Base-by-base conservation (phyloP, 64 coral and sea anemone species). In the Stylophora pistillata region DNA sequence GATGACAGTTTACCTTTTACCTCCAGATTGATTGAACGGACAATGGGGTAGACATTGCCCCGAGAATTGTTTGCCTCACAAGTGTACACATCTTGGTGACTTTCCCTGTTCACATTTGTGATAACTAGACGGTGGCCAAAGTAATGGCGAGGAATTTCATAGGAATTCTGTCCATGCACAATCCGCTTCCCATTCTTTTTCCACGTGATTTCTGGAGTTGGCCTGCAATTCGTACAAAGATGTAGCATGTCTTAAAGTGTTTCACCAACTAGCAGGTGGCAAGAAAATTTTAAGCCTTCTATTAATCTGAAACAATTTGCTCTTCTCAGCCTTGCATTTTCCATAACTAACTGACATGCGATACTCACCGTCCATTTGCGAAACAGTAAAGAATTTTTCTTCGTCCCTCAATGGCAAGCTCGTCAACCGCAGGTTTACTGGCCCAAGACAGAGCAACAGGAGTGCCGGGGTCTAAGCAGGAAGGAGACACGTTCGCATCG, bases 331-430 rank as follows among this genome's bases (percentile, higher is more conserved):
- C 6, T 74, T 17, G 6, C 4, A 18, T 74, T 74, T 74, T 33
- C 33, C 9, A 74, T 18, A 21, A 2, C 1, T 14, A 32, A 14
- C 0, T 16, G 29, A 20, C 4, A 34, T 41, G 31, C 17, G 15
- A 9, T n/a, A 41, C 80, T 34, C 11, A 84, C 80, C 62, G 52
- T 69, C 80, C 80, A 13, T 2, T 53, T n/a, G 89, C 89, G 0
- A 91, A 7, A 54, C 89, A 91, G 23, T 84, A 71, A 13, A 91
- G n/a, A 11, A 27, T 65, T 84, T 91, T 91, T 14, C 59, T 18
- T 75, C 41, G 85, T 56, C 89, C 79, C 47, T 91, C 78, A 23
- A 91, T 34, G 7, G 89, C 89, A n/a, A 61, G 14, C 32, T 85
- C 70, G 4, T 18, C 18, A 5, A 7, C 1, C n/a, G 15, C 37